A percentile compares a stretch with the other conserved stretches of the same genome.
Evolutionary conservation across 2,888 invertebrate species (phyloP).

Genomic region (Ennomos erosarius): DNA sequence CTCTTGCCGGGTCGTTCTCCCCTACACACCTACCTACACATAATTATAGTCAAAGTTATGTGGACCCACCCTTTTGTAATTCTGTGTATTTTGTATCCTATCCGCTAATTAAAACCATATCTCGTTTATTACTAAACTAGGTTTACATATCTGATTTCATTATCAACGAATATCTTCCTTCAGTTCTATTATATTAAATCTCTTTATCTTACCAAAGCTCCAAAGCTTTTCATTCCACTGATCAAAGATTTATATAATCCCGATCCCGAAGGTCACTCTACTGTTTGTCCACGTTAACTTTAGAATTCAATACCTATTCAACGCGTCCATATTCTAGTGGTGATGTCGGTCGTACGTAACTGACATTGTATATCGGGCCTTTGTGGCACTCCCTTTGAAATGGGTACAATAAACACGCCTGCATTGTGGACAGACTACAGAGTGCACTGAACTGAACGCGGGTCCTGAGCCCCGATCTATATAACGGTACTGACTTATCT

Average conservation of each 20-base stretch:
- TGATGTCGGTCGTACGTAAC: constrained; percentile 49
- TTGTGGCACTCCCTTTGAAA: constrained; percentile 67
- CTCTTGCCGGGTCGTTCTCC: constrained; percentile 40
- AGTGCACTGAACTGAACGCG: constrained; percentile 51
- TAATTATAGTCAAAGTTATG: constrained; percentile 6
- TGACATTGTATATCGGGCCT: constrained; percentile 57
- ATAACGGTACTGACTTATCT: constrained; percentile 42
- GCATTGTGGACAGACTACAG: constrained; percentile 60
- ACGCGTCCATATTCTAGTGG: constrained; percentile 50
- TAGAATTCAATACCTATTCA: constrained; percentile 49
- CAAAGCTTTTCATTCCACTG: constrained; percentile 4
- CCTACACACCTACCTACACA: constrained; percentile 14
- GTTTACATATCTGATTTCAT: constrained; percentile 8
- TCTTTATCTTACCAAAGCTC: no score
- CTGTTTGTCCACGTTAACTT: constrained; percentile 26
- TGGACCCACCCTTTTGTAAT: constrained; percentile 19
- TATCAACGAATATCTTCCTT: constrained; percentile 1
- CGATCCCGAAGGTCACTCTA: constrained; percentile 32
- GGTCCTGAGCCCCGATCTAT: constrained; percentile 24
- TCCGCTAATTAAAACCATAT: constrained; percentile 29
- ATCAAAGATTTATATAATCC: constrained; percentile 20
- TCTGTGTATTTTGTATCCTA: constrained; percentile 26
- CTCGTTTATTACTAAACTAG: constrained; percentile 16
- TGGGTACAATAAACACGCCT: constrained; percentile 62
- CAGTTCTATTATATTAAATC: no score